Base-by-base conservation (phyloP, 2,888 invertebrate genomes). In the Petrolisthes manimaculis region DNA sequence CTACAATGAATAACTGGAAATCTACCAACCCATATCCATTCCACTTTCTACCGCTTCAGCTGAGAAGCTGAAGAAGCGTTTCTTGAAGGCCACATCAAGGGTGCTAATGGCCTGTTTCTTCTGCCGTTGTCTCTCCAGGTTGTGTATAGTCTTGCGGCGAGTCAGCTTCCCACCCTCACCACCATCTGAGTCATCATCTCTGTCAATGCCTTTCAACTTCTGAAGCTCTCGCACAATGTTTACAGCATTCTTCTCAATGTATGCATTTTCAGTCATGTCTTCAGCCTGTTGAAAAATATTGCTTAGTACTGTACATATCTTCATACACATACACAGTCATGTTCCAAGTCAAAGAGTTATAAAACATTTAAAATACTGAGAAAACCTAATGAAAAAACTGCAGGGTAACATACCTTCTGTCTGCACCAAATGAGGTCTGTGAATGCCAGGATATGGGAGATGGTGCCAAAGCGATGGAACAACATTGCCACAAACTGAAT, bases 401-500 rank as follows among this genome's bases (percentile, higher is more conserved):
- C 69, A 67, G n/a, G 3, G n/a, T 67, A 37, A 8, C 93, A 93
- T 94, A 96, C 96, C 95, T 97, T 97, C 93, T 97, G 97, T 91
- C 95, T 95, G 92, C 95, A 96, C 93, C 95, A 96, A 94, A 95
- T 95, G 85, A 99, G 94, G 93, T 98, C 97, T 12, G 99, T 99
- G 4, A 98, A 97, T 67, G 99, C 97, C 93, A 99, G 94, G 92
- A 99, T 99, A 93, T 99, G 99, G 3, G 99, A 97, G 89, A 99
- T 94, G 1, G 99, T 99, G 92, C 98, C 98, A 93, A 99, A 98
- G 92, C 99, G 96, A 96, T 99, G 99, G 95, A 98, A 97, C 94
- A 99, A 95, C 99, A 99, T 99, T 92, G 98, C 99, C 86, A 96
- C 95, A 93, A 99, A 99, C 94, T 99, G 99, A 92, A 99, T 97